phyloP scores from a whole-genome alignment of 2,888 invertebrate genomes.

The Eustalomyia histrio region DNA sequence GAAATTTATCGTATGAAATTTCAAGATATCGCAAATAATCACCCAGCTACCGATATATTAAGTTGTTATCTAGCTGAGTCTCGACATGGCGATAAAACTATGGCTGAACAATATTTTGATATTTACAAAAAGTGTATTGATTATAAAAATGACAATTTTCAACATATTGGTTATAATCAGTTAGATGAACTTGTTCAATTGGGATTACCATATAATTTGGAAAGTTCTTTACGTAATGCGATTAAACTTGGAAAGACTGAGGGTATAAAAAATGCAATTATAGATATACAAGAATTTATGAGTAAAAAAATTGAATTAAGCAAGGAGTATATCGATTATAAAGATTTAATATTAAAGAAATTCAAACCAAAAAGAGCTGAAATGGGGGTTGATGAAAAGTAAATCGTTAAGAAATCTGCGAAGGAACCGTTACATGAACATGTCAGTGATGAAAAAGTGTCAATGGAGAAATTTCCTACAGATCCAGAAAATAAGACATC shows the following conservation, averaged over 20 bases:
- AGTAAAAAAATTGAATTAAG: slow-evolving; percentile 5
- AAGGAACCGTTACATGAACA: too few species aligned
- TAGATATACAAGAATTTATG: slow-evolving; percentile 3
- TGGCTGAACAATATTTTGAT: slow-evolving; percentile 18
- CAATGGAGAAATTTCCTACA: too few species aligned
- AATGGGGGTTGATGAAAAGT: too few species aligned
- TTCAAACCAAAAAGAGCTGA: background rate
- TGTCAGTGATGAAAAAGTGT: too few species aligned
- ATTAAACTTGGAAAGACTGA: background rate
- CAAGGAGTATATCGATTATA: slow-evolving; percentile 1
- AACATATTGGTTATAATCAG: slow-evolving; percentile 9
- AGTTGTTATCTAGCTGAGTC: slow-evolving; percentile 15
- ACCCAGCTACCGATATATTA: background rate
- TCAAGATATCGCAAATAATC: background rate
- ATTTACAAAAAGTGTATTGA: slow-evolving; percentile 34
- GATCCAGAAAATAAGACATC: too few species aligned
- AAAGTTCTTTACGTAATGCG: background rate
- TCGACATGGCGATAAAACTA: slow-evolving; percentile 19
- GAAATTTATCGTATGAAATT: slow-evolving; percentile 17
- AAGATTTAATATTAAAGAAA: slow-evolving; percentile 3
- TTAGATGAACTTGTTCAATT: slow-evolving; percentile 24
- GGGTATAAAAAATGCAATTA: background rate
- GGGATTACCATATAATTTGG: slow-evolving; percentile 4
- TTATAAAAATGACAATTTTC: background rate
- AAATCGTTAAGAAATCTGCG: too few species aligned